These are phyloP conservation scores for Anas acuta DNA, from an alignment of 2,797 vertebrate species.

Conservation along the genomic window DNA sequence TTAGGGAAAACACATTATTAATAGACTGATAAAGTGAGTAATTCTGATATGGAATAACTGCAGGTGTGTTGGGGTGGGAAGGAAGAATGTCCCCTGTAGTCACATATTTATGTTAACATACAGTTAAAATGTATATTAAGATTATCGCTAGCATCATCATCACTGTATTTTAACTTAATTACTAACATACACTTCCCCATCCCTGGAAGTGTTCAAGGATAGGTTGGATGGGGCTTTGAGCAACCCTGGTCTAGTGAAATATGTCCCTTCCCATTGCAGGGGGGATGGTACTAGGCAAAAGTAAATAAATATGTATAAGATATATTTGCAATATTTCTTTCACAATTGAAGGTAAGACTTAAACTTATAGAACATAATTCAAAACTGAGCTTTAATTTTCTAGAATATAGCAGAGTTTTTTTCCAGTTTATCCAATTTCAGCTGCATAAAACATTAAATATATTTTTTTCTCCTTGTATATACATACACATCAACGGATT, in stretches of 20 bases:
- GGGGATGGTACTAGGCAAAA: too few relatives aligned
- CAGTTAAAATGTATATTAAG: too few relatives aligned
- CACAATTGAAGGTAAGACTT: neutral
- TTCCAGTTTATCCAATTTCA: neutral
- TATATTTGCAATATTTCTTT: neutral
- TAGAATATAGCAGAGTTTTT: neutral
- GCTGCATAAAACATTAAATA: neutral
- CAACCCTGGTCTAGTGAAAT: too few relatives aligned
- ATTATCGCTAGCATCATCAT: too few relatives aligned
- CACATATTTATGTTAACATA: neutral
- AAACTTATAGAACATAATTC: neutral
- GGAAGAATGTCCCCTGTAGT: neutral
- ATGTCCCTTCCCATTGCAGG: too few relatives aligned
- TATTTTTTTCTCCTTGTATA: neutral
- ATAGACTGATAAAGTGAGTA: neutral
- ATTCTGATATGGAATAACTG: neutral
- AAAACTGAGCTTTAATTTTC: neutral
- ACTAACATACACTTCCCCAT: too few relatives aligned
- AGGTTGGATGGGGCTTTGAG: too few relatives aligned
- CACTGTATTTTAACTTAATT: too few relatives aligned
- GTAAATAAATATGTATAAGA: neutral
- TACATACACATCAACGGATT: neutral
- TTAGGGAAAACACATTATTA: neutral
- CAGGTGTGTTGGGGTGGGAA: neutral
- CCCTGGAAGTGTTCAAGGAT: too few relatives aligned